Conservation (phyloP, 2,888 invertebrate species). For the Lordiphosa fenestrarum region DNA sequence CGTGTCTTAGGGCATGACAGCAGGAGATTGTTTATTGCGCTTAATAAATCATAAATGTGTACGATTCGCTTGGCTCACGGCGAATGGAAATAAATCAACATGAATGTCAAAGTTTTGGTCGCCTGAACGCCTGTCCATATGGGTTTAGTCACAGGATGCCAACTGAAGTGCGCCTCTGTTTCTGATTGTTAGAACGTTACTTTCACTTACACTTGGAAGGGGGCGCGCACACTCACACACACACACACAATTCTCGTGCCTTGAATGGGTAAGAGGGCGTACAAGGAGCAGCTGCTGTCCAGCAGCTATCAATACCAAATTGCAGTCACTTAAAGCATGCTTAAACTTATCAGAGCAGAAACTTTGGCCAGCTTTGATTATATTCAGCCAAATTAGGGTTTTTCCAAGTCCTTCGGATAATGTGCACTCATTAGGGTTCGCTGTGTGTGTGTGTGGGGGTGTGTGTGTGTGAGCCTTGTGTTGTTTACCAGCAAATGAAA, state of each 20-base stretch:
- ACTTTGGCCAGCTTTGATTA: constrained; percentile 53
- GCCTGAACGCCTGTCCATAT: constrained; percentile 5
- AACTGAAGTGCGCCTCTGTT: constrained; percentile 9
- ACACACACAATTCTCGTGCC: constrained; percentile 8
- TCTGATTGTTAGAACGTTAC: constrained; percentile 30
- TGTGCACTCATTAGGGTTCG: constrained; percentile 61
- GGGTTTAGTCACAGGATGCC: not conserved
- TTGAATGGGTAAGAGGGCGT: not conserved
- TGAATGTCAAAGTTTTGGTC: constrained; percentile 29
- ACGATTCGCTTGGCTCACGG: constrained; percentile 16
- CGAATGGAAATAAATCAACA: constrained; percentile 55
- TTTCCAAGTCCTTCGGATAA: constrained; percentile 49
- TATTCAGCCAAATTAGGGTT: constrained; percentile 49
- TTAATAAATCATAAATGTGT: constrained; percentile 41
- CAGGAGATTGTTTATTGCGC: constrained; percentile 14
- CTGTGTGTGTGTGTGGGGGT: not conserved
- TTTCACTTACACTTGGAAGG: too few relatives aligned
- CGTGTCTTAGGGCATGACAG: constrained; percentile 31
- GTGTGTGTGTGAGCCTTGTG: constrained; percentile 10
- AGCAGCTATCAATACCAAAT: constrained; percentile 63
- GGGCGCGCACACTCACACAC: constrained; percentile 12
- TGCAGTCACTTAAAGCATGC: constrained; percentile 59
- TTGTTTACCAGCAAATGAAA: constrained; percentile 31
- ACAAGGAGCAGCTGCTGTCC: constrained; percentile 37
- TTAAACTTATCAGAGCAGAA: constrained; percentile 19